phyloP scores from a whole-genome alignment of 2,888 invertebrate genomes.

The Eutolmus rufibarbis region DNA sequence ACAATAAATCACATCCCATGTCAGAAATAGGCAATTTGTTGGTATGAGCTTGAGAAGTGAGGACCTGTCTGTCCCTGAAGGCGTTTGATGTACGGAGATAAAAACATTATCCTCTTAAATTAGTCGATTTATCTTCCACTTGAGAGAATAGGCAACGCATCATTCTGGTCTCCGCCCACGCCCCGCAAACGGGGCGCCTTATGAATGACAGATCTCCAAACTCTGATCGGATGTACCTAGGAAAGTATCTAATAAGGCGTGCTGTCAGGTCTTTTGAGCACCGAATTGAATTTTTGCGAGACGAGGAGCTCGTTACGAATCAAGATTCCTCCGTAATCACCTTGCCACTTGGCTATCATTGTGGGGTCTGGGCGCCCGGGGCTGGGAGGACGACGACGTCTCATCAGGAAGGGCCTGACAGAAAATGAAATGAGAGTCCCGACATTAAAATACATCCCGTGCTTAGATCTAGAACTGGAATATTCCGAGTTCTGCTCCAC shows the following conservation, averaged over 20 bases:
- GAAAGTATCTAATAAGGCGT: neutral
- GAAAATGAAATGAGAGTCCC: neutral
- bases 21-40: neutral
- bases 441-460: slow-evolving; percentile 10
- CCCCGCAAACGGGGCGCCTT: neutral
- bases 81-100: neutral
- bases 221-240: neutral
- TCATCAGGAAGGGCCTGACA: neutral
- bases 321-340: neutral
- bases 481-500: neutral
- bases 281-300: slow-evolving; percentile 3
- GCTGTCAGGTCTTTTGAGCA: neutral
- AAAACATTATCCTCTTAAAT: neutral
- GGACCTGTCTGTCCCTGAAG: neutral
- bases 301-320: neutral
- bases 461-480: neutral
- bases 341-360: slow-evolving; percentile 1
- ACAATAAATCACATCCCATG: neutral
- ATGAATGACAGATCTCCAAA: slow-evolving; percentile 1
- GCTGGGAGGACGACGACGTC: neutral
- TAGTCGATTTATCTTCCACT: neutral
- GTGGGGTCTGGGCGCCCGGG: neutral
- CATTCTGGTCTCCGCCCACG: neutral
- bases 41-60: neutral
- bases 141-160: neutral